Evolutionary conservation across 2,113 vertebrate genomes (phyloP).

Genomic region (Macrotis lagotis): DNA sequence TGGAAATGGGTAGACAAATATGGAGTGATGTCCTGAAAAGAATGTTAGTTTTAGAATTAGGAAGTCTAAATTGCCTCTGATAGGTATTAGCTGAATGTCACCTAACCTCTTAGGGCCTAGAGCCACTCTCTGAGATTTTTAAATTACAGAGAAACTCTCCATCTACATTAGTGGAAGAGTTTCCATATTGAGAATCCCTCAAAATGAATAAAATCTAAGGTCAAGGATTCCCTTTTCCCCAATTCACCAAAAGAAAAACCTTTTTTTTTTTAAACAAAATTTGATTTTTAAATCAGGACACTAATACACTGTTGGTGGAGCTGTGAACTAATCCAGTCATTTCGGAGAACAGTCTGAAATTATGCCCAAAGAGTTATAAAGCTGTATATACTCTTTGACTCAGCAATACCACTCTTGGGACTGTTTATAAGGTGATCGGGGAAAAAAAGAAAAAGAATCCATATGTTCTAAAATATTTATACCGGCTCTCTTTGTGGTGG

Average conservation of each 20-base stretch:
- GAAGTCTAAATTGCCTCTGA: not conserved
- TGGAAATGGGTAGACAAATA: not conserved
- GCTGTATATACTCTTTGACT: not conserved
- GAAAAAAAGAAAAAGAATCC: not conserved
- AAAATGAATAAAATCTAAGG: not conserved
- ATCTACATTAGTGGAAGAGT: not conserved
- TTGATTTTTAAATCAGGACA: not conserved
- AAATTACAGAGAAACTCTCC: not conserved
- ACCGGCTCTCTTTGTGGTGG: not conserved
- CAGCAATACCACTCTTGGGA: not conserved
- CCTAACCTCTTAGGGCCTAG: not conserved
- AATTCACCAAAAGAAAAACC: not conserved
- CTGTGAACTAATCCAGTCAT: not conserved
- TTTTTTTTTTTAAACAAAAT: not conserved
- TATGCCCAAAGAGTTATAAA: not conserved
- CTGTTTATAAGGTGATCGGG: not conserved
- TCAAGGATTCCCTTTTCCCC: not conserved
- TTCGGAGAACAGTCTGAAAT: not conserved
- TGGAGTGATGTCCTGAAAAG: not conserved
- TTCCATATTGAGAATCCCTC: not conserved
- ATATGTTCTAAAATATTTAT: not conserved
- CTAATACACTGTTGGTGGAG: not conserved
- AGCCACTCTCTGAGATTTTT: not conserved
- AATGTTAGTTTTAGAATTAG: not conserved
- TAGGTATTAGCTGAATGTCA: not conserved